Evolutionary conservation across 2,797 vertebrate species (phyloP).

Genomic region (Chelon labrosus): DNA sequence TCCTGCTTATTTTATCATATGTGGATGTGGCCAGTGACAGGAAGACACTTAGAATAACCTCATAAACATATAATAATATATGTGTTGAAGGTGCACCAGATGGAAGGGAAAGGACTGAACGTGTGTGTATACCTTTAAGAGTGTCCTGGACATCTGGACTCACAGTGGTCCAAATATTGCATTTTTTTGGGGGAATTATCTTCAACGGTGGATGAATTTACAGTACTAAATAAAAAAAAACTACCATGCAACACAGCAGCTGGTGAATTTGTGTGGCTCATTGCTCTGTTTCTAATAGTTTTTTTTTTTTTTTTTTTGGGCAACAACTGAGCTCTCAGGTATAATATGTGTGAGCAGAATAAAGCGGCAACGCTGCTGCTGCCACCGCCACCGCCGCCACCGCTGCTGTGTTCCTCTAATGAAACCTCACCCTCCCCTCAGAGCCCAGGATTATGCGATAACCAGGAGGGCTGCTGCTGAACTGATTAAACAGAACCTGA

Average conservation of each 20-base stretch:
- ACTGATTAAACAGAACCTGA: constrained; percentile 47
- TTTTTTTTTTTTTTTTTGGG: constrained; percentile 13
- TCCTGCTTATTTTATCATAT: too few species aligned
- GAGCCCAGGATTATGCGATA: constrained; percentile 37
- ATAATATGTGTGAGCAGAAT: constrained; percentile 13
- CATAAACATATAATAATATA: too few species aligned
- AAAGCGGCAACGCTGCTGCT: constrained; percentile 17
- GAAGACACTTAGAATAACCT: too few species aligned
- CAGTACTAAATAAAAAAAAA: neutral
- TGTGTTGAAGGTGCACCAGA: too few species aligned
- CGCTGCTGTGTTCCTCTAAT: constrained; percentile 29
- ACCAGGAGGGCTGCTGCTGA: constrained; percentile 31
- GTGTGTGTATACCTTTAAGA: too few species aligned
- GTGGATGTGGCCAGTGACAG: too few species aligned
- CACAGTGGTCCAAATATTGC: neutral
- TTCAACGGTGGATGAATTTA: neutral
- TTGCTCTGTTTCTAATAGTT: neutral
- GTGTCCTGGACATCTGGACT: too few species aligned
- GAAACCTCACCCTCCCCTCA: constrained; percentile 33
- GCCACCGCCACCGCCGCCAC: constrained; percentile 10
- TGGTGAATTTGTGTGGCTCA: neutral
- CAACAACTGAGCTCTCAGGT: neutral
- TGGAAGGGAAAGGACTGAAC: too few species aligned
- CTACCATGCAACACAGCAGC: neutral
- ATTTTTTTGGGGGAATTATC: neutral